Conservation (phyloP, 1,140 invertebrate genomes). For the Calephelis nemesis region DNA sequence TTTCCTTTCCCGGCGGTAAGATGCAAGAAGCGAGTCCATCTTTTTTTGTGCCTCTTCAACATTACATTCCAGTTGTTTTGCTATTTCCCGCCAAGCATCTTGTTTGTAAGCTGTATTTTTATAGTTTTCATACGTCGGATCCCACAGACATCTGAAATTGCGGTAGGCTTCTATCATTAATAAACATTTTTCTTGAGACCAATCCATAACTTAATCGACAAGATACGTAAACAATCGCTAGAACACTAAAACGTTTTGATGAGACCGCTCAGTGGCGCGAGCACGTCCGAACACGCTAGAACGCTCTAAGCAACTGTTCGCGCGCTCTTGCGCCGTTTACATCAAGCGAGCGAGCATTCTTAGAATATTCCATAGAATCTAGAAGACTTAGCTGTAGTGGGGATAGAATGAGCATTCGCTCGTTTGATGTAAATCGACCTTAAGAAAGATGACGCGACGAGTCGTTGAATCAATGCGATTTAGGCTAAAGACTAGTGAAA, state of each 20-base stretch:
- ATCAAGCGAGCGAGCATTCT: constrained; percentile 31
- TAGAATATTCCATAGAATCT: constrained; percentile 30
- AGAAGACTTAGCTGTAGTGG: constrained; percentile 28
- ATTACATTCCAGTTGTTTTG: constrained; percentile 14
- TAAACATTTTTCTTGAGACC: constrained; percentile 21
- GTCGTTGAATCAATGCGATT: no score
- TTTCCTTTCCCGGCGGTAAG: constrained; percentile 19
- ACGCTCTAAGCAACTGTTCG: constrained; percentile 32
- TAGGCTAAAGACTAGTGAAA: no score
- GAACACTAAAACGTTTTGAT: constrained; percentile 28
- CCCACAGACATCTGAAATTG: constrained; percentile 6
- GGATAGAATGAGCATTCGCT: constrained; percentile 25
- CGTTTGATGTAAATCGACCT: no score
- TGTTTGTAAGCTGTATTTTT: constrained; percentile 8
- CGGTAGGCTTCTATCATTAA: constrained; percentile 29
- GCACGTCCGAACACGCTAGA: constrained; percentile 31
- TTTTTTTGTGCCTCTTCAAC: constrained; percentile 9
- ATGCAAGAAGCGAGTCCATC: constrained; percentile 19
- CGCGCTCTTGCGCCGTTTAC: constrained; percentile 28
- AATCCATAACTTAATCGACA: no score
- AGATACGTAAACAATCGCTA: constrained; percentile 20
- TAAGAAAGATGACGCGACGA: no score
- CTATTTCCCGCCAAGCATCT: constrained; percentile 3
- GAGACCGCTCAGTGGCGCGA: constrained; percentile 22
- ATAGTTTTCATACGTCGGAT: constrained; percentile 7